phyloP scores from a whole-genome alignment of 2,113 vertebrate species.

The Bolborhynchus lineola region DNA sequence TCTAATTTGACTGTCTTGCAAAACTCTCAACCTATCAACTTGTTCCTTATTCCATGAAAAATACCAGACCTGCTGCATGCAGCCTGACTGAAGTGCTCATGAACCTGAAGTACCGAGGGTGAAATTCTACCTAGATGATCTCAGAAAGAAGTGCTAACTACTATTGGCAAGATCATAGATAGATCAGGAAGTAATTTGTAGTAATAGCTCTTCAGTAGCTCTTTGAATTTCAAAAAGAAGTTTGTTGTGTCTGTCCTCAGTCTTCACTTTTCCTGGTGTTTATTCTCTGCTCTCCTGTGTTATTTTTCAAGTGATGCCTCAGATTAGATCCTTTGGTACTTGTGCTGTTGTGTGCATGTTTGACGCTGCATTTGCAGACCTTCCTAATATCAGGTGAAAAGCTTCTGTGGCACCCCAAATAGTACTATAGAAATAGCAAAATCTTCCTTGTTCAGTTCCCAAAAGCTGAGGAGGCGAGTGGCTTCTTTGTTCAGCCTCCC shows the following conservation, averaged over 20 bases:
- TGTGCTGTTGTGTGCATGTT: not conserved
- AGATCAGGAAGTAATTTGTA: not conserved
- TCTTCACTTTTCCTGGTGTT: not conserved
- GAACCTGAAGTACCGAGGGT: not conserved
- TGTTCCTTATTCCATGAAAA: constrained; percentile 35
- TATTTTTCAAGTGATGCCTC: not conserved
- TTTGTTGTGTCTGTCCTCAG: not conserved
- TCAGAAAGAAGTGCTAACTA: not conserved
- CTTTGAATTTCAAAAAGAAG: not conserved
- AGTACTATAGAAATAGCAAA: not conserved
- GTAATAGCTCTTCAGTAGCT: not conserved
- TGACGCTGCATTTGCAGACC: not conserved
- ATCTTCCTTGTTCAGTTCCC: not conserved
- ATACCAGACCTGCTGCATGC: not conserved
- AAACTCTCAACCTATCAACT: not conserved
- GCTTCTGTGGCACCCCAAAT: not conserved
- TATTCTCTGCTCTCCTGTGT: not conserved
- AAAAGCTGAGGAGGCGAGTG: not conserved
- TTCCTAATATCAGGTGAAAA: not conserved
- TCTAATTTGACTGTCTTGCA: not conserved
- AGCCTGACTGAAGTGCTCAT: not conserved
- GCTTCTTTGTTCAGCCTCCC: not conserved
- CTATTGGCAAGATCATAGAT: not conserved
- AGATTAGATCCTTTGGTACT: not conserved
- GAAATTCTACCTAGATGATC: not conserved